Percentiles rank a stretch among this genome's conserved stretches.
phyloP scores from a whole-genome alignment of 2,113 vertebrate genomes.

The Pelodiscus sinensis region DNA sequence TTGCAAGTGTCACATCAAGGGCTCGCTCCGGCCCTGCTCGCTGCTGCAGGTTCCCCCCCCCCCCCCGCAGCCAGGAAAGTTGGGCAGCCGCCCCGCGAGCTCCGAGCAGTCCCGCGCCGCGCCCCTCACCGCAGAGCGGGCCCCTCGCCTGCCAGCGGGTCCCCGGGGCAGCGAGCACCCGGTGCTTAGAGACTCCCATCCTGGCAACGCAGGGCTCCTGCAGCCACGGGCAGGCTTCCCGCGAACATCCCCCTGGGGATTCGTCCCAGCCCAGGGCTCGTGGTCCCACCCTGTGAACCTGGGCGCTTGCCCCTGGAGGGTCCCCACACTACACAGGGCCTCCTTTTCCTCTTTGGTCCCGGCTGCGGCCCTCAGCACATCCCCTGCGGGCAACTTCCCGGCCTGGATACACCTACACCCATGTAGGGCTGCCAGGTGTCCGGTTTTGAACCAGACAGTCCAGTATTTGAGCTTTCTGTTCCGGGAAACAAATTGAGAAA shows the following conservation, averaged over 20 bases:
- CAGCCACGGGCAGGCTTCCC: no score
- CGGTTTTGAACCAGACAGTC: no score
- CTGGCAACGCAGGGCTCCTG: no score
- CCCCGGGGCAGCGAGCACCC: not conserved
- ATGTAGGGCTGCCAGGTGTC: no score
- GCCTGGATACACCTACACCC: no score
- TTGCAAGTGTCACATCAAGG: not conserved
- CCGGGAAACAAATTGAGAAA: no score
- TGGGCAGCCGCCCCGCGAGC: not conserved
- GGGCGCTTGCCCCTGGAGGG: not conserved
- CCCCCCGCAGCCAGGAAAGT: no score
- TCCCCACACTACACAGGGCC: not conserved
- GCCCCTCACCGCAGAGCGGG: not conserved
- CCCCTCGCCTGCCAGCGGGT: not conserved
- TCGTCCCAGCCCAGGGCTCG: not conserved
- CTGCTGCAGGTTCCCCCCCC: no score
- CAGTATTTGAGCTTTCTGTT: no score
- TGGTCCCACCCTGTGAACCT: not conserved
- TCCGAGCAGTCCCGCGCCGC: no score
- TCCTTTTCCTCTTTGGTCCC: fast-evolving
- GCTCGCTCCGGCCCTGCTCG: fast-evolving
- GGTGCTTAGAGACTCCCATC: no score
- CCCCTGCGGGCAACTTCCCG: no score
- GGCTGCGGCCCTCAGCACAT: not conserved
- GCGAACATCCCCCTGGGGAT: not conserved